Percentiles rank a stretch among this genome's conserved stretches.
Conservation (phyloP, 2,113 vertebrate species). For the Sander lucioperca region DNA sequence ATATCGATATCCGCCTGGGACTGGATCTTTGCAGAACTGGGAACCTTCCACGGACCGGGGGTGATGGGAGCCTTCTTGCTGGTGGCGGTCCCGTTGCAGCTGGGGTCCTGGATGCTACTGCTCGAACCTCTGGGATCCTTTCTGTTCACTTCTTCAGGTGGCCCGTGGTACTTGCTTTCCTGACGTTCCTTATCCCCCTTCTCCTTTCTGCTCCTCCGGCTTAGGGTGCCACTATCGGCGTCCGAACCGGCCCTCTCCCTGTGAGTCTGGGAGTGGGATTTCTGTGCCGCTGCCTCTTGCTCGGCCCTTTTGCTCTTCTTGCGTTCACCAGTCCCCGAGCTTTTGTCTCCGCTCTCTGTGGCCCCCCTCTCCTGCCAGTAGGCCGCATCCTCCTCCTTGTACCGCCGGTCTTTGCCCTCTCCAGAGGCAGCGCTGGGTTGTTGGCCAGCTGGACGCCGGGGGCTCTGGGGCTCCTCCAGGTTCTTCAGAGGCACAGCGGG, state of each 20-base stretch:
- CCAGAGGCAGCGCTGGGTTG: conserved; percentile 60
- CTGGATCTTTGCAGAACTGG: conserved; percentile 85
- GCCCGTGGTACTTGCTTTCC: conserved; percentile 34
- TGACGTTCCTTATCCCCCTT: conserved; percentile 60
- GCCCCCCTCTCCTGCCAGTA: conserved; percentile 68
- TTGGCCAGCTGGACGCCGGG: conserved; percentile 75
- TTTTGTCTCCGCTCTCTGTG: conserved; percentile 55
- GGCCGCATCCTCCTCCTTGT: conserved; percentile 73
- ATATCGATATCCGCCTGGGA: conserved; percentile 75
- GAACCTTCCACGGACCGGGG: conserved; percentile 96
- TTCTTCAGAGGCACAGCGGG: conserved; percentile 34
- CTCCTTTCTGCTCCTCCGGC: conserved; percentile 55
- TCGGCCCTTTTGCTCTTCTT: conserved; percentile 70
- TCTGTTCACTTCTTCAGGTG: conserved; percentile 43
- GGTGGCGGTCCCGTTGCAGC: conserved; percentile 74
- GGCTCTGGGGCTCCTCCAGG: conserved; percentile 73
- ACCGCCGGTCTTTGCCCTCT: conserved; percentile 72
- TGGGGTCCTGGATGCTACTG: conserved; percentile 76
- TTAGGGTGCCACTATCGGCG: conserved; percentile 38
- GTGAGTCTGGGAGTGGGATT: conserved; percentile 52
- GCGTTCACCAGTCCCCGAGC: conserved; percentile 54
- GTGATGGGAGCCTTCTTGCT: conserved; percentile 88
- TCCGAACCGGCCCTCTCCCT: conserved; percentile 66
- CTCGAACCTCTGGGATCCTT: conserved; percentile 77
- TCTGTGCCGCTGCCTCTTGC: conserved; percentile 59